Conservation (phyloP, 1,140 invertebrate species). For the Cryptotermes secundus region DNA sequence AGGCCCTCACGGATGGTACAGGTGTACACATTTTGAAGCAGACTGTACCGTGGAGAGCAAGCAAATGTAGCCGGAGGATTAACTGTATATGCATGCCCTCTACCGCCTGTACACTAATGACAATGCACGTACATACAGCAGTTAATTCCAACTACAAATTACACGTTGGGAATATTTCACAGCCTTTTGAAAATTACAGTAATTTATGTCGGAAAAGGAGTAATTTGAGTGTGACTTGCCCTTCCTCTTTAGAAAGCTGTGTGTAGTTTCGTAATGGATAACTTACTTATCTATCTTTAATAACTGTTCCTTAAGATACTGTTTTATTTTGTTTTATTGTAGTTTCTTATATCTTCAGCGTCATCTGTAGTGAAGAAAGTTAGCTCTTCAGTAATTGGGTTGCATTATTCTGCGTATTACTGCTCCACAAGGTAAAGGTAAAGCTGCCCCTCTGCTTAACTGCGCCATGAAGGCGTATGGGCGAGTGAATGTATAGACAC, state of each 20-base stretch:
- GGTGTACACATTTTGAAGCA: background rate
- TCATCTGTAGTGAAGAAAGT: too few relatives aligned
- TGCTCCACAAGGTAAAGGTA: too few relatives aligned
- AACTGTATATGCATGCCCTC: background rate
- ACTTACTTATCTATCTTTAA: background rate
- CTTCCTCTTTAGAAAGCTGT: background rate
- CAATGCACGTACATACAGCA: background rate
- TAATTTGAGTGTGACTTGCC: background rate
- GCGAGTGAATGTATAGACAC: too few relatives aligned
- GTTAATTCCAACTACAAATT: background rate
- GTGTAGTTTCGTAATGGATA: background rate
- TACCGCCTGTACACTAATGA: background rate
- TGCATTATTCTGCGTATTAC: too few relatives aligned
- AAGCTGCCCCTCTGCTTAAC: too few relatives aligned
- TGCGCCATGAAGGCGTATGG: too few relatives aligned
- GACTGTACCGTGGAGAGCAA: background rate
- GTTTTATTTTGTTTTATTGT: too few relatives aligned
- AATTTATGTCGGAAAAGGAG: background rate
- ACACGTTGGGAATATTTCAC: constrained; percentile 9
- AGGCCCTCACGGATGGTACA: too few relatives aligned
- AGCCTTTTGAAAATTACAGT: background rate
- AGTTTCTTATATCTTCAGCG: too few relatives aligned
- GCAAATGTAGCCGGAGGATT: background rate
- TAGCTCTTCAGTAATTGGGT: too few relatives aligned
- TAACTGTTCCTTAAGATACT: too few relatives aligned